Evolutionary conservation across 2,797 vertebrate species (phyloP), one percentile per base, ranked within the genome.

Genomic region (Ceryle rudis): DNA sequence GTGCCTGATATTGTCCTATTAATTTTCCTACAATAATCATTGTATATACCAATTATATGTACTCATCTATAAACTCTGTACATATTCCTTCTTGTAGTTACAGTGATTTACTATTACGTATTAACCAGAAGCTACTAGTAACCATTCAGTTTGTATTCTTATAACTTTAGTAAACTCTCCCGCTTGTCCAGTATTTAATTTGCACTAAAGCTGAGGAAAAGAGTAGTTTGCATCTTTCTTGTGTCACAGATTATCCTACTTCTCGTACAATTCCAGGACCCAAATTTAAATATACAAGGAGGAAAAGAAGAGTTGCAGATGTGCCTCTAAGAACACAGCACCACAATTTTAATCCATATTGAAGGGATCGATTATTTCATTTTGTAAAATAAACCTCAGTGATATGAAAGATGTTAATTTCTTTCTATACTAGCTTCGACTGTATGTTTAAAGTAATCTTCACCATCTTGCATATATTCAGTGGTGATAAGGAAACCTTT

Each of bases 301-400:
- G 1, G 1, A 15, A 58, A 87, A 31, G 41, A 90, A 79, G 22
- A 75, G 42, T 39, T 87, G 67, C 41, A 78, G 11, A 42, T 44
- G 42, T 28, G 41, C 37, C 87, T 87, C 61, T 52, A 49, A 67
- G 44, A 86, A 22, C 12, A 55, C 8, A 73, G 17, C 20, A 85
- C 33, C 26, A 33, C 18, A 73, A 4, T 52, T 88, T n/a, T n/a
- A 80, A 64, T 84, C 80, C 57, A 55, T 33, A 31, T 22, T n/a
- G 54, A 91, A 41, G 31, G 6, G 6, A 17, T 9, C 18, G 21
- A 39, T 55, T 55, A 72, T 70, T 81, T 65, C 60, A 61, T 58
- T 90, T 70, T 70, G 28, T 81, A 95, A 93, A 82, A 57, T 31
- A 90, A 94, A 89, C 10, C n/a, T 81, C 54, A 90, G 44, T 55